Conservation (phyloP, 2,888 invertebrate species). For the Unio pictorum region DNA sequence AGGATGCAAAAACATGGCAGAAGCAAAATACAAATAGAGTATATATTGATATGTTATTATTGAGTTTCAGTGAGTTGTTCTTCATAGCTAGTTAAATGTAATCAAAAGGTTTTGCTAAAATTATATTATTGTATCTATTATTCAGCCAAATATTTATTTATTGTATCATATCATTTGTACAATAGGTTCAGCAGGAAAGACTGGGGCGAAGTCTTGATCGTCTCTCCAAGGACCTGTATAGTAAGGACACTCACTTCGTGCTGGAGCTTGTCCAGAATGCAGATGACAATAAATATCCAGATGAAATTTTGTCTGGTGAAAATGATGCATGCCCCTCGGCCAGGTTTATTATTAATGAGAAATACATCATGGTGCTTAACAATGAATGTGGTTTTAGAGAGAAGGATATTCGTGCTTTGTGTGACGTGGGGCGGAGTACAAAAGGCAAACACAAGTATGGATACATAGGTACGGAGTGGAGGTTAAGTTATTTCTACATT, state of each 20-base stretch:
- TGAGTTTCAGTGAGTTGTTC: too few species aligned
- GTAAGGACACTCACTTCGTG: slow-evolving; percentile 32
- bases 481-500: too few species aligned
- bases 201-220: slow-evolving; percentile 65
- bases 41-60: too few species aligned
- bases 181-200: slow-evolving; percentile 41
- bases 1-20: too few species aligned
- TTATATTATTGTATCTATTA: too few species aligned
- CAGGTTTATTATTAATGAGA: slow-evolving; percentile 50
- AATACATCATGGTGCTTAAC: slow-evolving; percentile 58
- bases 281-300: slow-evolving; percentile 61
- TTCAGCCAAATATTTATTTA: too few species aligned
- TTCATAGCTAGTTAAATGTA: too few species aligned
- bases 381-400: slow-evolving; percentile 67
- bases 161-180: too few species aligned
- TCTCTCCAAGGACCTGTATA: slow-evolving; percentile 58
- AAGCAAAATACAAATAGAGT: too few species aligned
- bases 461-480: slow-evolving; percentile 62
- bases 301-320: too few species aligned
- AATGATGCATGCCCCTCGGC: slow-evolving; percentile 41
- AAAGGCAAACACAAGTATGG: slow-evolving; percentile 67
- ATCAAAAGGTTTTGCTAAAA: too few species aligned
- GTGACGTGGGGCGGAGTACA: slow-evolving; percentile 69
- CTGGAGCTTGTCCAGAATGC: slow-evolving; percentile 70
- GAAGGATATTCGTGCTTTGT: slow-evolving; percentile 64